phyloP scores from a whole-genome alignment of 1,140 invertebrate species.

The Trinorchestia longiramus region DNA sequence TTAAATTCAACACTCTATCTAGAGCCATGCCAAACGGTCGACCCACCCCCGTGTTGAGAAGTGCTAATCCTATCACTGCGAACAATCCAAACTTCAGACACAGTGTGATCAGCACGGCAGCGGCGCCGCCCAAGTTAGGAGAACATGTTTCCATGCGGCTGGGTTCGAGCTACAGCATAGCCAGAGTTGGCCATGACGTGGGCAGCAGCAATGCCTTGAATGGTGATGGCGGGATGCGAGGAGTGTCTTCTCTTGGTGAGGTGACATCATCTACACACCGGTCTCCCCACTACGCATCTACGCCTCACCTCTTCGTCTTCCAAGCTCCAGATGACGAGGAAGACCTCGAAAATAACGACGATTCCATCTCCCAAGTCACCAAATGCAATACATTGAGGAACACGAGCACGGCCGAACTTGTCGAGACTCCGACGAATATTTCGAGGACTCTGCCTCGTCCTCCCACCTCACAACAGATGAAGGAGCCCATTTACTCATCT shows the following conservation, averaged over 20 bases:
- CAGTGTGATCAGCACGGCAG: constrained; percentile 26
- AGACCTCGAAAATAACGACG: constrained; percentile 58
- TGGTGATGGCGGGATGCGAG: constrained; percentile 53
- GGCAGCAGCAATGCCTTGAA: constrained; percentile 32
- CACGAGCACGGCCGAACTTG: not conserved
- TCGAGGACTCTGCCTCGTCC: constrained; percentile 39
- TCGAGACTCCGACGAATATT: not conserved
- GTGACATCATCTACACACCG: constrained; percentile 57
- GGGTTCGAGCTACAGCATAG: constrained; percentile 45
- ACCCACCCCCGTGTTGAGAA: not conserved
- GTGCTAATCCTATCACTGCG: not conserved
- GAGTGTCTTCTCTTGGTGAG: constrained; percentile 55
- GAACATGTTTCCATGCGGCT: constrained; percentile 47
- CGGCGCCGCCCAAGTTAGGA: not conserved
- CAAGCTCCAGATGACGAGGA: constrained; percentile 67
- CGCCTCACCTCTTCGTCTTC: constrained; percentile 68
- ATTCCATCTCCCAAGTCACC: constrained; percentile 44
- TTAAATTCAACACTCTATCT: constrained; percentile 11
- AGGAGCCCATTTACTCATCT: constrained; percentile 67
- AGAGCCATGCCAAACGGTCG: not conserved
- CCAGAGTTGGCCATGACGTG: constrained; percentile 47
- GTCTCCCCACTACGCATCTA: constrained; percentile 66
- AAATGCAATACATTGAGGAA: constrained; percentile 47
- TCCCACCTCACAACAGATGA: constrained; percentile 55
- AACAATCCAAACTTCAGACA: constrained; percentile 45